A percentile compares a stretch with the other conserved stretches of the same genome.
These are phyloP conservation scores for Pardosa pseudoannulata DNA, from an alignment of 2,888 invertebrate species.

Conservation along the genomic window DNA sequence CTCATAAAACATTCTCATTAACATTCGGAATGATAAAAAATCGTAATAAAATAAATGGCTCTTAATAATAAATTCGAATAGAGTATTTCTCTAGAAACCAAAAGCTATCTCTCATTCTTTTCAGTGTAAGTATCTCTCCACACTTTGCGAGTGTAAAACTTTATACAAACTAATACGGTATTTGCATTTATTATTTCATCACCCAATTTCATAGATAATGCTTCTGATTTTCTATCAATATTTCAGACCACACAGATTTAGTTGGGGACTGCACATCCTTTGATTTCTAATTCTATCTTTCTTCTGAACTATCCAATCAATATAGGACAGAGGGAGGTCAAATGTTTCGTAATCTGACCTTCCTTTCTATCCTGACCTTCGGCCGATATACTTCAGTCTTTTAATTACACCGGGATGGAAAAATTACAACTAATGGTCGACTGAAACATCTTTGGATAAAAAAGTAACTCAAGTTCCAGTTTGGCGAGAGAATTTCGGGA, in stretches of 20 bases:
- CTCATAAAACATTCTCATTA: no score
- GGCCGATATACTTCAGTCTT: conserved; percentile 30
- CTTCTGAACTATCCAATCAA: conserved; percentile 30
- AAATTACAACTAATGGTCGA: neutral
- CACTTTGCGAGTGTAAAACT: neutral
- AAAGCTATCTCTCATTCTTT: neutral
- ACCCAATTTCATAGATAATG: conserved; percentile 36
- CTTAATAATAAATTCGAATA: no score
- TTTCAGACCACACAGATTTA: conserved; percentile 51
- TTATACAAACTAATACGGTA: conserved; percentile 3
- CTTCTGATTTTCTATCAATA: conserved; percentile 7
- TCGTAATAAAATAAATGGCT: no score
- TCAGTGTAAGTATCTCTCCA: neutral
- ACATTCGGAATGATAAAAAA: no score
- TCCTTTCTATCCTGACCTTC: conserved; percentile 40
- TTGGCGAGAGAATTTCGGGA: neutral
- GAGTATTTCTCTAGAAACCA: neutral
- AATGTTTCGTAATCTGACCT: conserved; percentile 51
- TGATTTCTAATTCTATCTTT: conserved; percentile 22
- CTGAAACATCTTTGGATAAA: no score
- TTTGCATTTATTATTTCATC: conserved; percentile 33
- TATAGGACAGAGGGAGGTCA: conserved; percentile 53
- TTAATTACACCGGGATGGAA: conserved; percentile 9
- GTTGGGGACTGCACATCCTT: neutral
- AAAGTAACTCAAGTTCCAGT: neutral